Evolutionary conservation across 2,797 vertebrate species (phyloP).

Genomic region (Galago senegalensis): DNA sequence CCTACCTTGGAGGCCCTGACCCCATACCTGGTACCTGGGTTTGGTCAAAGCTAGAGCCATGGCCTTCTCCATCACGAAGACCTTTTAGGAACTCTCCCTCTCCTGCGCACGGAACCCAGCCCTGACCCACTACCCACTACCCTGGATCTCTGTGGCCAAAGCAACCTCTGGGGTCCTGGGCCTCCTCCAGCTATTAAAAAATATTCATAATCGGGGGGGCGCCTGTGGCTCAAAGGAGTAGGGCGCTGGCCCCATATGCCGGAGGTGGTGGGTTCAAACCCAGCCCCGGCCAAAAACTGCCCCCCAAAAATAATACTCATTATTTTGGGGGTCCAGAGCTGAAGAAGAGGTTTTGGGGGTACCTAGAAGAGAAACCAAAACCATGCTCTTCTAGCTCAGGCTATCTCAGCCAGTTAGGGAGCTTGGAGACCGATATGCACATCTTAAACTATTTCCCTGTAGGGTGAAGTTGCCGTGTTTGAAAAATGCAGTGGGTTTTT

Average conservation of each 20-base stretch:
- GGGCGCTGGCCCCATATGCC: no score
- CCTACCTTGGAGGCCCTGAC: not conserved
- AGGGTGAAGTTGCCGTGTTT: not conserved
- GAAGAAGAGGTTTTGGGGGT: not conserved
- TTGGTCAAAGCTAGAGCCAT: not conserved
- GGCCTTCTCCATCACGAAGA: not conserved
- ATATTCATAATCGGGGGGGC: no score
- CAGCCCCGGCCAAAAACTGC: no score
- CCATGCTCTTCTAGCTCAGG: not conserved
- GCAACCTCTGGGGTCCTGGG: not conserved
- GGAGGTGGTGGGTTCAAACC: no score
- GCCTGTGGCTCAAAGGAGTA: no score
- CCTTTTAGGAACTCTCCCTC: no score
- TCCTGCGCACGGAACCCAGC: not conserved
- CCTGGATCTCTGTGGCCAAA: not conserved
- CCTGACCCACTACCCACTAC: not conserved
- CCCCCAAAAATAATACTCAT: no score
- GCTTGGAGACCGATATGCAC: rapidly evolving
- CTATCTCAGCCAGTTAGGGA: not conserved
- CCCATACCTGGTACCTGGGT: no score
- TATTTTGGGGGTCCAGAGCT: not conserved
- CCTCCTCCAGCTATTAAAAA: not conserved
- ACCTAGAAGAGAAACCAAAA: not conserved
- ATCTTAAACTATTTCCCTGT: not conserved
- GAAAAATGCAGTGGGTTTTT: not conserved